A percentile compares a stretch with the other conserved stretches of the same genome.
Conservation (phyloP, 2,113 vertebrate genomes). For the Poecilia latipinna region DNA sequence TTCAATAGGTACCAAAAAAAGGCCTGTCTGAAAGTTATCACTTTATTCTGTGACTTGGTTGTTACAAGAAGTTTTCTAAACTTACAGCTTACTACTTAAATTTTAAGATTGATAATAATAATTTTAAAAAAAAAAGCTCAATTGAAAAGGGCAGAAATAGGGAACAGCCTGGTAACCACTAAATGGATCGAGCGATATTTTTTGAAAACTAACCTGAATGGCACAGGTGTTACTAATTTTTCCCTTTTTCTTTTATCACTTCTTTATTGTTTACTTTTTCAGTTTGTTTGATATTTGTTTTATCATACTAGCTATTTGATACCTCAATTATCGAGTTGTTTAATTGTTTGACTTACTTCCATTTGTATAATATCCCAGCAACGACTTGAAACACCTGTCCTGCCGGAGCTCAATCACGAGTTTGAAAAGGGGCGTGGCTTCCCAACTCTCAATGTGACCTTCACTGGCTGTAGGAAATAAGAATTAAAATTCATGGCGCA, state of each 20-base stretch:
- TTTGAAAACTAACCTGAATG: background rate
- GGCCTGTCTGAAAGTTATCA: no score
- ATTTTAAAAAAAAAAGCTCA: no score
- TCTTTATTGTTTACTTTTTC: no score
- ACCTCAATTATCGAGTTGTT: background rate
- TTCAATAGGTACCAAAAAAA: no score
- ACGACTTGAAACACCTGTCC: background rate
- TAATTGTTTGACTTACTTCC: background rate
- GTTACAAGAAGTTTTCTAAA: background rate
- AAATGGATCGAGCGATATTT: background rate
- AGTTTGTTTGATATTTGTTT: background rate
- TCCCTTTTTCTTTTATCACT: background rate
- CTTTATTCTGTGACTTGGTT: background rate
- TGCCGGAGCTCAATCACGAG: no score
- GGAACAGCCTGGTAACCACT: background rate
- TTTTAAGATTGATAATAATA: background rate
- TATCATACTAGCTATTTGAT: background rate
- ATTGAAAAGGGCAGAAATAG: background rate
- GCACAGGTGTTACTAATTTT: slow-evolving; percentile 33
- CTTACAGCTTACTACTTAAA: background rate
- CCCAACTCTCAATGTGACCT: slow-evolving; percentile 8
- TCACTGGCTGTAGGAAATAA: slow-evolving; percentile 20
- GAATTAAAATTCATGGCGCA: fast-evolving
- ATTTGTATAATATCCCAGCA: background rate
- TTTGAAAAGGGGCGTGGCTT: slow-evolving; percentile 53